Evolutionary conservation across 2,888 invertebrate genomes (phyloP), one percentile per base, ranked within the genome.

Genomic region (Eupithecia dodoneata): DNA sequence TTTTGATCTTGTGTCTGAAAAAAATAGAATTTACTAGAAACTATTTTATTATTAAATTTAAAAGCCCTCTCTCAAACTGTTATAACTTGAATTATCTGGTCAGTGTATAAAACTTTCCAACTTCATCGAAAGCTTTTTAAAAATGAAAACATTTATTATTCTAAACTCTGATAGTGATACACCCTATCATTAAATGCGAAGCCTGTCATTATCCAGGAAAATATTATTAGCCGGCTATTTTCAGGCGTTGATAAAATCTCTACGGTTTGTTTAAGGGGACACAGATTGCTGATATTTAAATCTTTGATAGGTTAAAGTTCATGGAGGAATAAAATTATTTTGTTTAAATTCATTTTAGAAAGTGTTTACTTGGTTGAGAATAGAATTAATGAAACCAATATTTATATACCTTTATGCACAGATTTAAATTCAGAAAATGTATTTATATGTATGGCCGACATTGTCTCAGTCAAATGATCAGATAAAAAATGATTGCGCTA

Each of bases 141-240:
- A 12, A 30, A 63, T 66, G 42, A 2, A 65, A 13, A 6, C 2
- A 41, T 65, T 41, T 41, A 15, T 44, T 41, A 42, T 67, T 42
- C 42, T 69, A 15, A 45, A 44, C 10, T 4, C 9, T 44, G 10
- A 44, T 44, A 42, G 44, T 42, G 66, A 7, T 44, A 69, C 45
- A 69, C 67, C 67, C 45, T 69, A 10, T 69, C 42, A 44, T 69
- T 69, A 69, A 44, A 42, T 44, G 41, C 44, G 10, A 69, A 41
- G 44, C n/a, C 15, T 69, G 44, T 45, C 42, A 45, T 45, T 66
- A 69, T 6, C n/a, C 15, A 63, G 45, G 67, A 69, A 44, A 44
- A 44, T 77, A 75, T 76, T 78, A 77, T 74, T 76, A 76, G 72
- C 15, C 18, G 71, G 73, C 67, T 71, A 78, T 76, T 76, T 78